Percentiles rank a stretch among this genome's conserved stretches.
Evolutionary conservation across 2,888 invertebrate genomes (phyloP).

Genomic region (Cryptocephalus moraei): DNA sequence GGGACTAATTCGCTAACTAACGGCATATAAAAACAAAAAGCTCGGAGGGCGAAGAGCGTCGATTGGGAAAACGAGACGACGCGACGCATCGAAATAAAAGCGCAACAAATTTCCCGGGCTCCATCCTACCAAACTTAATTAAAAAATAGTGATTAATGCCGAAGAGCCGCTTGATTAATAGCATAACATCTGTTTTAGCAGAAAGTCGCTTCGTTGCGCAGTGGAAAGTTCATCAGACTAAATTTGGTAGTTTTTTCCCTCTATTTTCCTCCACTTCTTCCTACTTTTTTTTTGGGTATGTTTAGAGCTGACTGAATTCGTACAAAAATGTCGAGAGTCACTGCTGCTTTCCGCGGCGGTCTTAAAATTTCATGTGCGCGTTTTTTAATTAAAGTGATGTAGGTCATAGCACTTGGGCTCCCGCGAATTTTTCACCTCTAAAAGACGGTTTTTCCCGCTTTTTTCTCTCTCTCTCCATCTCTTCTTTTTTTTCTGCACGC

Average conservation of each 20-base stretch:
- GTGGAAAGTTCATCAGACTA: constrained; percentile 3
- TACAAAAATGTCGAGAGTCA: constrained; percentile 6
- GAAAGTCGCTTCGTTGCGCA: constrained; percentile 4
- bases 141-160: too few species aligned
- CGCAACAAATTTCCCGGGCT: too few species aligned
- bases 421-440: constrained; percentile 8
- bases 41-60: too few species aligned
- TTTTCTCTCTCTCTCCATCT: constrained; percentile 1
- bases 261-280: neutral
- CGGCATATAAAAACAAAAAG: too few species aligned
- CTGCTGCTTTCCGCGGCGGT: constrained; percentile 2
- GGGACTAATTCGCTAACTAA: too few species aligned
- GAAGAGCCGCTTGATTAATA: too few species aligned
- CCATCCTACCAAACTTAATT: too few species aligned
- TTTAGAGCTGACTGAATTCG: constrained; percentile 6
- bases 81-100: too few species aligned
- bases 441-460: constrained; percentile 5
- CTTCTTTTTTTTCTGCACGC: neutral
- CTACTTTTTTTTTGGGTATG: constrained; percentile 4
- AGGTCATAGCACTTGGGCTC: constrained; percentile 12
- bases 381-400: constrained; percentile 17
- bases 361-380: constrained; percentile 13
- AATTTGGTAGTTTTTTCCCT: constrained; percentile 4
- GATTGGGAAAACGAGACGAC: too few species aligned
- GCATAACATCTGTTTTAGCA: neutral